phyloP scores from a whole-genome alignment of 2,113 vertebrate genomes.

The Dascyllus trimaculatus region DNA sequence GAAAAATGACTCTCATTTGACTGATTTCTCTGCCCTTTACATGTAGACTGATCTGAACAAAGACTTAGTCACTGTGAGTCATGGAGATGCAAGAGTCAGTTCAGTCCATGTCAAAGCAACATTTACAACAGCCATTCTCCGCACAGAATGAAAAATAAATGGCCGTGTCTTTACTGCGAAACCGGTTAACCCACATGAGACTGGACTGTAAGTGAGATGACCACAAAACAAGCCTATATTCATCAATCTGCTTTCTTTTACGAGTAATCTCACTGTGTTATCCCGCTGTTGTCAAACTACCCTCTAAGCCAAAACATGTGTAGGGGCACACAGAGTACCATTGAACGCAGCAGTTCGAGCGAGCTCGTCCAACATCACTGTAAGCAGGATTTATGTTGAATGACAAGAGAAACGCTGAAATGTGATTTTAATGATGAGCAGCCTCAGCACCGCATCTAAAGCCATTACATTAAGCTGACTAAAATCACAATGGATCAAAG shows the following conservation, averaged over 20 bases:
- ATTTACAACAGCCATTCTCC: conserved; percentile 17
- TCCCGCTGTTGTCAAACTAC: background rate
- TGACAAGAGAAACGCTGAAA: conserved; percentile 6
- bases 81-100: conserved; percentile 47
- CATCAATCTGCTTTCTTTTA: conserved; percentile 8
- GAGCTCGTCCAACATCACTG: background rate
- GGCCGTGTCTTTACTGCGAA: background rate
- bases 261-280: no score
- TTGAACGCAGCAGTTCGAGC: conserved; percentile 34
- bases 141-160: conserved; percentile 17
- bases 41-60: conserved; percentile 44
- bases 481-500: conserved; percentile 70
- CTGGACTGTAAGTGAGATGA: background rate
- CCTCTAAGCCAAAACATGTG: background rate
- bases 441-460: conserved; percentile 35
- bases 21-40: conserved; percentile 59
- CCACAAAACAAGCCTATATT: background rate
- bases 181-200: conserved; percentile 1
- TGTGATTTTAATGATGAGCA: conserved; percentile 51
- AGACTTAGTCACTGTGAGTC: conserved; percentile 57
- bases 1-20: conserved; percentile 50
- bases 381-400: conserved; percentile 4
- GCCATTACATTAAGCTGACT: conserved; percentile 51
- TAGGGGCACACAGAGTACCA: background rate
- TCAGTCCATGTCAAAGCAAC: conserved; percentile 33